Evolutionary conservation across 2,888 invertebrate species (phyloP).

Genomic region (Limnephilus lunatus): DNA sequence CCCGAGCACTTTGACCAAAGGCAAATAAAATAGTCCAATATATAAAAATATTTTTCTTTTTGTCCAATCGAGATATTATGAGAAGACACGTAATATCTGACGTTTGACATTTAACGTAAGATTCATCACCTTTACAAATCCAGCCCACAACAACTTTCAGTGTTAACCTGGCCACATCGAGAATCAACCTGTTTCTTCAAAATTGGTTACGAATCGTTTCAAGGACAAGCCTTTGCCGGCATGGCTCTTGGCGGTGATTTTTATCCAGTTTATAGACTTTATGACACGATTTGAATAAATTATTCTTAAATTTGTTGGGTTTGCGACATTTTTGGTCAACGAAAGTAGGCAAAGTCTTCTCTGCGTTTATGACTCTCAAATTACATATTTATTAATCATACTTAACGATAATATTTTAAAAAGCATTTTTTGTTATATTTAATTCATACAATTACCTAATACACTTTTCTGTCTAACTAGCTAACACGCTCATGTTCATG

Average conservation of each 20-base stretch:
- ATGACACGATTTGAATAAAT: not conserved
- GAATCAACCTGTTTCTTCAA: conserved; percentile 9
- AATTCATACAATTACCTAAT: too few relatives aligned
- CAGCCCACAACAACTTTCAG: not conserved
- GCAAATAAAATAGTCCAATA: not conserved
- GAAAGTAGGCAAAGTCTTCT: not conserved
- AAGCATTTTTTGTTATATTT: not conserved
- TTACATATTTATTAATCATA: not conserved
- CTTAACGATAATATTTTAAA: not conserved
- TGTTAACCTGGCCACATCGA: not conserved
- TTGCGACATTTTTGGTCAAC: conserved; percentile 2
- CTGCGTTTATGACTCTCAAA: not conserved
- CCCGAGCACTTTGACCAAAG: not conserved
- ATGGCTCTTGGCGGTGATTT: not conserved
- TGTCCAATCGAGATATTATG: not conserved
- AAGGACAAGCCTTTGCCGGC: not conserved
- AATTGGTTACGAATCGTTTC: conserved; percentile 11
- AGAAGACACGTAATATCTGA: not conserved
- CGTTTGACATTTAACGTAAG: not conserved
- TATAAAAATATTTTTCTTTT: not conserved
- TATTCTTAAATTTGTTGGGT: not conserved
- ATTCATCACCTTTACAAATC: not conserved
- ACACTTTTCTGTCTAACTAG: too few relatives aligned
- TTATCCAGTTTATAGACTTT: not conserved
- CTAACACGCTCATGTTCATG: too few relatives aligned